Conservation (phyloP, 2,113 vertebrate genomes). For the Pangasianodon hypophthalmus region DNA sequence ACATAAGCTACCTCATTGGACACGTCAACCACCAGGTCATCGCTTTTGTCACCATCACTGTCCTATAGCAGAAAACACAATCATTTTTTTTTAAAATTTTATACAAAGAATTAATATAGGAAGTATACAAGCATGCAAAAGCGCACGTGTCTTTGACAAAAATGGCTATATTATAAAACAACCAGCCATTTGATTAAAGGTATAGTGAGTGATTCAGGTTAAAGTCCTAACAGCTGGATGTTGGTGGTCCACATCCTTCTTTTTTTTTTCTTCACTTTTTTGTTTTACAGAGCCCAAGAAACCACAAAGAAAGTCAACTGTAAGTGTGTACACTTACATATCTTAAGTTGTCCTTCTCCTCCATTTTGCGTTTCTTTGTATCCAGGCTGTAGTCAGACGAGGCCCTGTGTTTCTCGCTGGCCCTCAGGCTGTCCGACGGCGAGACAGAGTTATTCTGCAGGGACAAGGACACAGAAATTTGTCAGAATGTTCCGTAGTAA, state of each 20-base stretch:
- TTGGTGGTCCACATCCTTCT: not conserved
- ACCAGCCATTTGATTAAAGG: not conserved
- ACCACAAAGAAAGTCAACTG: not conserved
- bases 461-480: constrained; percentile 30
- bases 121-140: not conserved
- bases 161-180: not conserved
- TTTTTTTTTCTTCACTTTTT: not conserved
- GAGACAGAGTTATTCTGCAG: constrained; percentile 93
- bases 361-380: constrained; percentile 92
- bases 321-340: constrained; percentile 77
- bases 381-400: constrained; percentile 88
- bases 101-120: not conserved
- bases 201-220: not conserved
- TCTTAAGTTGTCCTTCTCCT: constrained; percentile 95
- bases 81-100: not conserved
- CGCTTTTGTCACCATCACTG: constrained; percentile 96
- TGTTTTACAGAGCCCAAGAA: not conserved
- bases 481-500: not conserved
- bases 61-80: constrained; percentile 74
- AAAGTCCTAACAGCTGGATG: not conserved
- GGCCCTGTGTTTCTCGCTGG: constrained; percentile 90
- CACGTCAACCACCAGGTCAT: constrained; percentile 93
- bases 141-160: not conserved
- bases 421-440: constrained; percentile 88
- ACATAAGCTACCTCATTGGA: constrained; percentile 86